Evolutionary conservation across 2,113 vertebrate species (phyloP).

Genomic region (Hydropotes inermis): DNA sequence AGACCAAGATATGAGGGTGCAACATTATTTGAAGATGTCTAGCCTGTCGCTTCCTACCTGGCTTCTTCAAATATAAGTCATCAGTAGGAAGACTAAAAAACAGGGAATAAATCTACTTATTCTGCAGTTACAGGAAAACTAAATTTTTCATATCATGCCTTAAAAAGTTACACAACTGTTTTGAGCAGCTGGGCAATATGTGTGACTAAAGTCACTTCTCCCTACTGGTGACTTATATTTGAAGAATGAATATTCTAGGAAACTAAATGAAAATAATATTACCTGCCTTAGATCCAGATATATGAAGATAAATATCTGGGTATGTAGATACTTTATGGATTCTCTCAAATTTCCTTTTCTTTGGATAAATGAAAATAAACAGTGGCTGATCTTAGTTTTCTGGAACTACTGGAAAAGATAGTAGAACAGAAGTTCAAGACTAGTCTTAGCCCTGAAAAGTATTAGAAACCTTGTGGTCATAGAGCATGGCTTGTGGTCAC

Average conservation of each 20-base stretch:
- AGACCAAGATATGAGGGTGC: background rate
- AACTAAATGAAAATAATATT: constrained; percentile 14
- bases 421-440: background rate
- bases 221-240: too few relatives aligned
- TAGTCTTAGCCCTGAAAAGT: background rate
- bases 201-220: background rate
- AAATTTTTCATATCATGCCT: background rate
- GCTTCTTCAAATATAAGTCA: background rate
- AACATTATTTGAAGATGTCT: background rate
- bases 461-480: background rate
- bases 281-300: background rate
- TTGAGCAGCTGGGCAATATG: background rate
- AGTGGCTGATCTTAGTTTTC: background rate
- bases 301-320: background rate
- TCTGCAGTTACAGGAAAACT: background rate
- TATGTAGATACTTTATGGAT: background rate
- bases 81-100: background rate
- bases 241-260: background rate
- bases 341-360: background rate
- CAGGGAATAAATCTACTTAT: background rate
- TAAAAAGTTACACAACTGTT: background rate
- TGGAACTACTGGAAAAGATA: background rate
- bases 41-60: background rate
- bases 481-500: background rate
- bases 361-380: constrained; percentile 2